A percentile compares a stretch with the other conserved stretches of the same genome.
Evolutionary conservation across 2,113 vertebrate species (phyloP).

Genomic region (Anoura caudifer): DNA sequence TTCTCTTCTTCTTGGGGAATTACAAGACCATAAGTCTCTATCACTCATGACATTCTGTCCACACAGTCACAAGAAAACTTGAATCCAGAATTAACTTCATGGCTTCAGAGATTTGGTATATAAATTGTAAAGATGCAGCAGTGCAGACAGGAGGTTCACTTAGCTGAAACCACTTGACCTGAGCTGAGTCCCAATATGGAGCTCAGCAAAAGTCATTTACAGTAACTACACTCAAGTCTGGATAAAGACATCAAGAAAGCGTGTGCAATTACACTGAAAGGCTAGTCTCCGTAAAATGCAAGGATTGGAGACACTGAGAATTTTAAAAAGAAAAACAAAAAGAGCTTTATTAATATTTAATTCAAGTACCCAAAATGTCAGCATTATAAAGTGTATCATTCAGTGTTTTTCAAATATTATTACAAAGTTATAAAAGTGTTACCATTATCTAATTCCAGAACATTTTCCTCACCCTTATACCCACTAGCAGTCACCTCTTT

Average conservation of each 20-base stretch:
- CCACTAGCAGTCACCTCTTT: background rate
- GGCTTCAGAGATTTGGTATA: background rate
- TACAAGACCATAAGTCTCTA: background rate
- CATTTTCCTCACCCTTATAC: background rate
- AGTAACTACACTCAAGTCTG: background rate
- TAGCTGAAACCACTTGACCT: background rate
- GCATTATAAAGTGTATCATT: background rate
- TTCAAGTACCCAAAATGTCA: background rate
- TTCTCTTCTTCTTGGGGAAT: background rate
- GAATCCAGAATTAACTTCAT: background rate
- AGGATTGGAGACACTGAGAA: background rate
- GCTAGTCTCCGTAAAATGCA: background rate
- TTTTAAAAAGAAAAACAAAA: background rate
- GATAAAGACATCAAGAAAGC: background rate
- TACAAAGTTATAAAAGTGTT: background rate
- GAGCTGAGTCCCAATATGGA: background rate
- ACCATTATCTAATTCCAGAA: background rate
- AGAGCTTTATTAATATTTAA: background rate
- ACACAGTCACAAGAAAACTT: background rate
- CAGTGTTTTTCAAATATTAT: background rate
- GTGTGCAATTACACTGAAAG: background rate
- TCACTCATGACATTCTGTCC: background rate
- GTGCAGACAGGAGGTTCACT: background rate
- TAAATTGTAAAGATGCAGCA: background rate
- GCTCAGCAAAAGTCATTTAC: background rate